Evolutionary conservation across 2,113 vertebrate genomes (phyloP).

Genomic region (Gallinago jamesoni): DNA sequence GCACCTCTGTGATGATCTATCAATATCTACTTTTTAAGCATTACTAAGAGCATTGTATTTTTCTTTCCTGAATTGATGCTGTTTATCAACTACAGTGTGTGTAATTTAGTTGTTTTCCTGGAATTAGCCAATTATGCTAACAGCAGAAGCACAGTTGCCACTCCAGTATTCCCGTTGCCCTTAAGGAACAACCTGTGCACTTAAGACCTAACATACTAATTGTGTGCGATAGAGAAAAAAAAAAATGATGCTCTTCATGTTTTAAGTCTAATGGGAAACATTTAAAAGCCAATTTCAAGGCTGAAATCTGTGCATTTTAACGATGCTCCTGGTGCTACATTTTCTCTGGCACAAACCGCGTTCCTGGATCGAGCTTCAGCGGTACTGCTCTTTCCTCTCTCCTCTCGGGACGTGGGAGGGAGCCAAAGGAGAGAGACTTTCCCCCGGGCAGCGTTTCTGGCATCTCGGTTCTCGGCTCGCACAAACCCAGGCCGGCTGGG

Average conservation of each 20-base stretch:
- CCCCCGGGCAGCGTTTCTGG: not conserved
- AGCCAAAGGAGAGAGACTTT: not conserved
- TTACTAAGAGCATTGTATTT: not conserved
- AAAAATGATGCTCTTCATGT: not conserved
- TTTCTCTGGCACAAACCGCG: not conserved
- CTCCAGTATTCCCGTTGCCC: not conserved
- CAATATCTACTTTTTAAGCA: not conserved
- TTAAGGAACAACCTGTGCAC: not conserved
- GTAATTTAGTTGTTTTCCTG: not conserved
- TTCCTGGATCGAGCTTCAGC: not conserved
- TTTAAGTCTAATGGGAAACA: not conserved
- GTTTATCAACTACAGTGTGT: not conserved
- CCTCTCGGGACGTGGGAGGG: not conserved
- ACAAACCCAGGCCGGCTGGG: not conserved
- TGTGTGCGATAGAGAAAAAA: not conserved
- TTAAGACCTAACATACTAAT: not conserved
- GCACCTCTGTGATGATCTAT: not conserved
- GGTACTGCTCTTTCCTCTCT: not conserved
- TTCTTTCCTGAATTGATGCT: not conserved
- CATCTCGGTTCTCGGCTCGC: not conserved
- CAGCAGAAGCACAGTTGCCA: not conserved
- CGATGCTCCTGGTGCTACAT: not conserved
- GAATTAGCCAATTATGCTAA: not conserved
- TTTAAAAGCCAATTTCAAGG: not conserved
- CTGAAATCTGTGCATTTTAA: not conserved